These are phyloP conservation scores for Muscina levida DNA, from an alignment of 2,888 invertebrate species.

Conservation along the genomic window DNA sequence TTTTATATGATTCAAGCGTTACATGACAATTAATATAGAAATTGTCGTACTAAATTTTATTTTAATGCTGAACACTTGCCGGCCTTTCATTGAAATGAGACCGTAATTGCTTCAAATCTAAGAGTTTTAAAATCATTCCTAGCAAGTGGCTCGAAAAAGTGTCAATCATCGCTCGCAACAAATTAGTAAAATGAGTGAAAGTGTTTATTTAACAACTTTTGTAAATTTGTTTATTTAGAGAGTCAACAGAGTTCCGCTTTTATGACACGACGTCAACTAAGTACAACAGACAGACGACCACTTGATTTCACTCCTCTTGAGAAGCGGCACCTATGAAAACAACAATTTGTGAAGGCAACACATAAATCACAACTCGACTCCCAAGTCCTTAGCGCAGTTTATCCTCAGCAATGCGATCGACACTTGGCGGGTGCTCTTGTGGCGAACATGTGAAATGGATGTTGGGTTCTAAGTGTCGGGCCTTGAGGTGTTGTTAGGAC, in stretches of 20 bases:
- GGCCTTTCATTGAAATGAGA: constrained; percentile 10
- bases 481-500: constrained; percentile 45
- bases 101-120: neutral
- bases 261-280: constrained; percentile 9
- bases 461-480: neutral
- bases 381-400: neutral
- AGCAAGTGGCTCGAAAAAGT: constrained; percentile 9
- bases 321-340: constrained; percentile 62
- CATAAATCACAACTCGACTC: constrained; percentile 47
- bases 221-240: constrained; percentile 51
- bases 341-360: constrained; percentile 49
- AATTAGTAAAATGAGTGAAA: constrained; percentile 47
- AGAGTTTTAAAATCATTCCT: neutral
- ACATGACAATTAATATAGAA: too few relatives aligned
- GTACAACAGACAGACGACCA: constrained; percentile 20
- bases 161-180: constrained; percentile 48
- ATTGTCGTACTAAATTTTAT: too few relatives aligned
- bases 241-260: constrained; percentile 45
- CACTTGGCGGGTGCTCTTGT: constrained; percentile 17
- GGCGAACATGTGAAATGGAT: constrained; percentile 15
- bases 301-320: constrained; percentile 50
- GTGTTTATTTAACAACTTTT: constrained; percentile 45
- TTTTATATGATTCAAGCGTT: too few relatives aligned
- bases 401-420: neutral
- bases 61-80: neutral